Percentiles rank a stretch among this genome's conserved stretches.
Evolutionary conservation across 2,888 invertebrate species (phyloP).

Genomic region (Leucoptera coffeella): DNA sequence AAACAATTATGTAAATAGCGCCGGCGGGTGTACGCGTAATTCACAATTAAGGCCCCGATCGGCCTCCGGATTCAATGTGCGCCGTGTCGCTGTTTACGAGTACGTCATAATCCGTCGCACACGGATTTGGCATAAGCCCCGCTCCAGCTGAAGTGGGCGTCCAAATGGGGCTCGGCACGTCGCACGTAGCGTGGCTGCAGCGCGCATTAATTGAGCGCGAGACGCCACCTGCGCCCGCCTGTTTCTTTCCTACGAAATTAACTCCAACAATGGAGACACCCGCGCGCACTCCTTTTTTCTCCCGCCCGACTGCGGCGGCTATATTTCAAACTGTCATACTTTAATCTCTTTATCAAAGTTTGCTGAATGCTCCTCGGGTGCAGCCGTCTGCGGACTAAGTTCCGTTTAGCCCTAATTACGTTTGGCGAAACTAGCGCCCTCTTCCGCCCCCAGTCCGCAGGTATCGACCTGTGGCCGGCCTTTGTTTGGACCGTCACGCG

Average conservation of each 20-base stretch:
- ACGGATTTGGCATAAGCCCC: conserved; percentile 21
- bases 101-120: conserved; percentile 35
- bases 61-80: too few relatives aligned
- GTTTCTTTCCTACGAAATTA: conserved; percentile 47
- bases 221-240: conserved; percentile 30
- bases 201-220: conserved; percentile 27
- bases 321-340: conserved; percentile 54
- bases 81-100: conserved; percentile 4
- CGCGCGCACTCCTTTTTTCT: conserved; percentile 33
- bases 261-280: conserved; percentile 40
- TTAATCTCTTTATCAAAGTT: conserved; percentile 54
- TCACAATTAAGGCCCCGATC: conserved; percentile 30
- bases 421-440: conserved; percentile 17
- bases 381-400: conserved; percentile 32
- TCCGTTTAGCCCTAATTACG: conserved; percentile 41
- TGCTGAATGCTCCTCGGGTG: conserved; percentile 45
- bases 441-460: background rate
- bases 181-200: conserved; percentile 29
- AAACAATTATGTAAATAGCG: conserved; percentile 41
- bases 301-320: conserved; percentile 27
- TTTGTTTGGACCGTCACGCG: conserved; percentile 3
- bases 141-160: conserved; percentile 10
- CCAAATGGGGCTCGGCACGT: conserved; percentile 25
- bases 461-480: too few relatives aligned
- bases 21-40: conserved; percentile 18